Base-by-base conservation (phyloP, 2,797 vertebrate genomes). In the Synanceia verrucosa region DNA sequence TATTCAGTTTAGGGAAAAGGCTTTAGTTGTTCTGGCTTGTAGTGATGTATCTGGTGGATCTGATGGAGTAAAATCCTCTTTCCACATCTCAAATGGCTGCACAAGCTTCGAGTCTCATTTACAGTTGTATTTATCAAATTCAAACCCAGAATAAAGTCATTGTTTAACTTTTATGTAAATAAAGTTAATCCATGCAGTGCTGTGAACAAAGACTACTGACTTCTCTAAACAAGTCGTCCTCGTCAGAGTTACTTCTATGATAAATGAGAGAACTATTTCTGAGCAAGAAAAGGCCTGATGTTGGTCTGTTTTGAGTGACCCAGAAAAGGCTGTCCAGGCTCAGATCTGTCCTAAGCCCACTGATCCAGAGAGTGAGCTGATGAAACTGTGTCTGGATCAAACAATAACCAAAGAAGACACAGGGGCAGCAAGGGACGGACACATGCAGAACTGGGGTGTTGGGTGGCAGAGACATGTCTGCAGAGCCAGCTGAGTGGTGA, bases 371-470 rank as follows among this genome's bases (percentile, higher is more conserved):
- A 76, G 65, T 73, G 79, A 84, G 73, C 82, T 79, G 83, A 84
- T 82, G 68, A 90, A 82, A 83, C 85, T 84, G 74, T 74, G 73
- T 79, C 58, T 53, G 83, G 89, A 91, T 90, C 85, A 90, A 89
- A 87, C 73, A 88, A 89, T 86, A 89, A 85, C 65, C 67, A 62
- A 48, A 85, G 78, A 83, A 78, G 65, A 86, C 71, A 72, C 2
- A n/a, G 18, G 48, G 78, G 67, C 55, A 67, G 83, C 53, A 81
- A 70, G 71, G 60, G 68, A 7, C 47, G 60, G 71, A 83, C 78
- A 85, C 63, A 37, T 77, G 82, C 77, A 82, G 79, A 70, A 71
- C 79, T 23, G 70, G 60, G 50, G 58, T 78, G 57, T 71, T 80
- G 13, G 23, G 59, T 63, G 47, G 50, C 70, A 56, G 58, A 81